Percentiles rank a stretch among this genome's conserved stretches.
These are phyloP conservation scores for Lepidurus couesii DNA, from an alignment of 1,140 invertebrate genomes.

Conservation along the genomic window DNA sequence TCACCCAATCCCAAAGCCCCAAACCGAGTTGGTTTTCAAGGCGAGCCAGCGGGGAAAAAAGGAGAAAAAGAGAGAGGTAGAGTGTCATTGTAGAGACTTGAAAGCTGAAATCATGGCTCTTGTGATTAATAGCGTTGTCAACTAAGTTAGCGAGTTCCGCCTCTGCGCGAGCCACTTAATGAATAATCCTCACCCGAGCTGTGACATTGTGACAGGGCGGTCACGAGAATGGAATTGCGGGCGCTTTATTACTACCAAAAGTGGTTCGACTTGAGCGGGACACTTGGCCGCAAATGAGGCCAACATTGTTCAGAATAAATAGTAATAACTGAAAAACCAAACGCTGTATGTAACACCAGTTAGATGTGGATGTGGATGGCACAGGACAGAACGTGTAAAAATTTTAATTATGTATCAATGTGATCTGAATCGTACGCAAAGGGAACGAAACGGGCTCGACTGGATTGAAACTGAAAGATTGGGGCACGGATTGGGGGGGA, in stretches of 20 bases:
- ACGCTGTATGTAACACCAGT: background rate
- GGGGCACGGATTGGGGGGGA: background rate
- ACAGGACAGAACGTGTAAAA: background rate
- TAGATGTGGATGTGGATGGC: too few species aligned
- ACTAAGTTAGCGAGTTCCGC: constrained; percentile 4
- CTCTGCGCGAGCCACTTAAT: constrained; percentile 20
- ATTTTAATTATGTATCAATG: background rate
- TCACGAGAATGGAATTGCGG: constrained; percentile 8
- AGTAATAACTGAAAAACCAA: background rate
- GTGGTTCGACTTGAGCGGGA: background rate
- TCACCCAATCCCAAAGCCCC: background rate
- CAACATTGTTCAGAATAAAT: background rate
- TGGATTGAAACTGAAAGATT: background rate
- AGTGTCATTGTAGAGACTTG: background rate
- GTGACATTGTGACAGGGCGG: background rate
- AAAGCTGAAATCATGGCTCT: background rate
- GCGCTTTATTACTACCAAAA: background rate
- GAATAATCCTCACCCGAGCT: constrained; percentile 4
- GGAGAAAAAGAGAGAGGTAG: background rate
- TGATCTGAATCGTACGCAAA: background rate
- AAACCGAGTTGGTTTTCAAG: background rate
- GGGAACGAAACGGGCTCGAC: background rate
- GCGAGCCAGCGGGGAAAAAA: background rate
- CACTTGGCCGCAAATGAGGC: background rate
- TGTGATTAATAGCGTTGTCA: constrained; percentile 5